Conservation (phyloP, 2,113 vertebrate genomes). For the Burhinus bistriatus region DNA sequence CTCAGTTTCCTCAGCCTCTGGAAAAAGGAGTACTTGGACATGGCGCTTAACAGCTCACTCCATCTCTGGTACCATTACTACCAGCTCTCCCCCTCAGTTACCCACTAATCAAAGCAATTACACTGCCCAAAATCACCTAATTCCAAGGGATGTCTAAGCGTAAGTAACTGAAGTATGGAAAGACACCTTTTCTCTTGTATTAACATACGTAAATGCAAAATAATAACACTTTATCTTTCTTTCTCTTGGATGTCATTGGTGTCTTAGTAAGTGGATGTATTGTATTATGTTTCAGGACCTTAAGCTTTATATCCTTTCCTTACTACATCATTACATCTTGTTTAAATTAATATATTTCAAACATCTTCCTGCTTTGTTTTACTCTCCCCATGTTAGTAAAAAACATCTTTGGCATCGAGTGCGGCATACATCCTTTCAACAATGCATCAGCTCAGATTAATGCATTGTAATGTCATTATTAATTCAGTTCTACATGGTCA, state of each 20-base stretch:
- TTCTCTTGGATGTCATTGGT: constrained; percentile 67
- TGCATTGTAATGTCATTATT: constrained; percentile 74
- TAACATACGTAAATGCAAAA: constrained; percentile 34
- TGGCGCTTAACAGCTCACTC: background rate
- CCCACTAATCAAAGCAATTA: background rate
- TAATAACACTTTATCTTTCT: constrained; percentile 64
- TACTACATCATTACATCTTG: constrained; percentile 55
- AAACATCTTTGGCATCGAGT: constrained; percentile 63
- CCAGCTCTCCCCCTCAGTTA: background rate
- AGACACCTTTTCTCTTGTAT: constrained; percentile 1
- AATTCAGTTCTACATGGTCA: constrained; percentile 79
- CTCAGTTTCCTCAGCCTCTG: background rate
- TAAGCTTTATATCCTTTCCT: constrained; percentile 62
- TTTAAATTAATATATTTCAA: constrained; percentile 62
- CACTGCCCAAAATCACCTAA: background rate
- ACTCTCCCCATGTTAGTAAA: constrained; percentile 16
- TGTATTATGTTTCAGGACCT: constrained; percentile 49
- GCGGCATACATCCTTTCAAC: constrained; percentile 43
- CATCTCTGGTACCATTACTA: background rate
- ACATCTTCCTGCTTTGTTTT: constrained; percentile 62
- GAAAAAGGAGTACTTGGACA: background rate
- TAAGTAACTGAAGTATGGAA: constrained; percentile 24
- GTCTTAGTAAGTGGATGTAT: constrained; percentile 66
- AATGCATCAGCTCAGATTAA: constrained; percentile 74
- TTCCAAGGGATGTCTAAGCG: background rate